A percentile compares a stretch with the other conserved stretches of the same genome.
Conservation (phyloP, 23 tunicate species). For the Pegea sp. region DNA sequence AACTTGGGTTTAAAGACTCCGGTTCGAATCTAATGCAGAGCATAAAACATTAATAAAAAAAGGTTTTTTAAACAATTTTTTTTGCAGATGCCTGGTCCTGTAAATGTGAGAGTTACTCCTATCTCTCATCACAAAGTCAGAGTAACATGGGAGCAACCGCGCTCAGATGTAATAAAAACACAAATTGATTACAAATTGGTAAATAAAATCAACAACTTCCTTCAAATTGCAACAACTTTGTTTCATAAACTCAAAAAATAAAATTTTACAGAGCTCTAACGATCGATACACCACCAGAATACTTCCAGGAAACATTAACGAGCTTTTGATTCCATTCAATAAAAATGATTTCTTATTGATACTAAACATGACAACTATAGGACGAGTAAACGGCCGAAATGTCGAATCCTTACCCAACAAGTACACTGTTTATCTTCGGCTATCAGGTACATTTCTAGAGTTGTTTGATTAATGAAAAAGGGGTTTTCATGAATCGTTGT, state of each 20-base stretch:
- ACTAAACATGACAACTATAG: background rate
- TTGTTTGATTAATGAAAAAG: too few species aligned
- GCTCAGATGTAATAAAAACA: slow-evolving; percentile 10
- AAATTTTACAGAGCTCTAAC: too few species aligned
- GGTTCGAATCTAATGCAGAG: too few species aligned
- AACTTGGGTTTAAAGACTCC: too few species aligned
- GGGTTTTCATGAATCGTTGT: too few species aligned
- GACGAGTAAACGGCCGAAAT: background rate
- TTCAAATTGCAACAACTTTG: too few species aligned
- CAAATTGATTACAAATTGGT: slow-evolving; percentile 18
- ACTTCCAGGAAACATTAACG: background rate
- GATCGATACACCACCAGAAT: background rate
- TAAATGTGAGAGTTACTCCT: slow-evolving; percentile 9
- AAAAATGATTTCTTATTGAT: background rate
- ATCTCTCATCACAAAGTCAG: slow-evolving; percentile 3
- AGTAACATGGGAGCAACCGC: slow-evolving; percentile 28
- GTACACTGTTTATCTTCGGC: background rate
- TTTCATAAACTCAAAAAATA: too few species aligned
- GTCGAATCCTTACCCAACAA: background rate
- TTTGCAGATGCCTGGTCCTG: slow-evolving; percentile 1
- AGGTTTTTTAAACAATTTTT: background rate
- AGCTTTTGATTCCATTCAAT: background rate
- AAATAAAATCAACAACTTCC: too few species aligned
- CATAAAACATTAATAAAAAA: slow-evolving; percentile 20
- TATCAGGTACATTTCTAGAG: background rate